Base-by-base conservation (phyloP, 2,888 invertebrate genomes). In the Melolontha melolontha region DNA sequence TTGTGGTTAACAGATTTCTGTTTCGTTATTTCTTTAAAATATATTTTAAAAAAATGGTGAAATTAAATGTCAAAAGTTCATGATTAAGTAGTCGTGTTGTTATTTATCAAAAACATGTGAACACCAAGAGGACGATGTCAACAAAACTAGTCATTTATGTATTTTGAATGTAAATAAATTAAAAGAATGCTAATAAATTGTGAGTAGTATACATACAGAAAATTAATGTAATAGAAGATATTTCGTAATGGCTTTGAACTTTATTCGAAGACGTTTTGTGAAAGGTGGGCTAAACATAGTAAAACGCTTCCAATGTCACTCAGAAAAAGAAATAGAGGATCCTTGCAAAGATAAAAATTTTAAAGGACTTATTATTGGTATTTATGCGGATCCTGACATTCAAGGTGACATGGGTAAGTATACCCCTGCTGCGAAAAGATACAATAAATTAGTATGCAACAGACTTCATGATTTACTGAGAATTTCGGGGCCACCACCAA, bases 381-480 rank as follows among this genome's bases (percentile, higher is more conserved):
- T 90, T 22, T 90, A 90, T 79, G 86, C 84, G 47, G 89, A 89
- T 75, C 81, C 80, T 1, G 88, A 89, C 63, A 84, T 87, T 55
- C 82, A 86, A 34, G 79, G 77, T 29, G 83, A 82, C 55, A 86
- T 89, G 62, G 89, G 89, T 0, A 86, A 87, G 69, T 83, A 91
- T 29, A 91, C 90, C 0, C 86, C 88, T 2, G 84, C 87, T 27
- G 90, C 87, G 0, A 85, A 87, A 78, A 85, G 87, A 65, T 91
- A 87, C 75, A 86, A 91, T 77, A 79, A 85, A 34, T 79, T 85
- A 69, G 82, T 84, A 51, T 83, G 84, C 59, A 88, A 89, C 1
- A 86, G 86, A 66, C 79, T 91, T 22, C 84, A 86, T 78, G 86
- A 88, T 68, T 82, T 87, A 27, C 57, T 84, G 17, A 74, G 74